These are phyloP conservation scores for Apis mellifera DNA, from an alignment of 1,140 invertebrate genomes.

Conservation along the genomic window DNA sequence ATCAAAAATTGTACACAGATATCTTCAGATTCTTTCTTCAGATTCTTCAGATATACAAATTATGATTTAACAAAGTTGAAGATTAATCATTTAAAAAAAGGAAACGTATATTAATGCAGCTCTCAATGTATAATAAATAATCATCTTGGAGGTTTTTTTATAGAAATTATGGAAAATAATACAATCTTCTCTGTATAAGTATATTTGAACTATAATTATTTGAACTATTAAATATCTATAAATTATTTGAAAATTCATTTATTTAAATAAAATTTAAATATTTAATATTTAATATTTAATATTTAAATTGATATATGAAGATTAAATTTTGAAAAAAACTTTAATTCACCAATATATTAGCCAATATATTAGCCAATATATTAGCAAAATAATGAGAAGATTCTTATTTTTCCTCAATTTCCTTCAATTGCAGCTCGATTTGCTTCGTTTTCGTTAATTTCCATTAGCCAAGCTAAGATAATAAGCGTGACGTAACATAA, in stretches of 20 bases:
- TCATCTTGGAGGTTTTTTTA: too few species aligned
- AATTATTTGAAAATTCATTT: background rate
- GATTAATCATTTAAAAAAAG: background rate
- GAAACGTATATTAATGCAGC: background rate
- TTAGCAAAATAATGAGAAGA: background rate
- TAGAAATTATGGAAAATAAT: background rate
- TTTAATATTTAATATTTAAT: too few species aligned
- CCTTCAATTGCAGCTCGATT: background rate
- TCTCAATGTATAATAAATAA: background rate
- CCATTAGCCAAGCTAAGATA: conserved; percentile 20
- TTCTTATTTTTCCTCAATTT: background rate
- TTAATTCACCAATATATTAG: too few species aligned
- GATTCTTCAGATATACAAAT: too few species aligned
- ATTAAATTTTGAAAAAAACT: background rate
- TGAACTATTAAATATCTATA: too few species aligned
- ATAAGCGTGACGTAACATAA: conserved; percentile 34
- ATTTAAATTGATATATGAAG: background rate
- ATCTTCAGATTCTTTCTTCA: too few species aligned
- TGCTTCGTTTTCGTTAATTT: background rate
- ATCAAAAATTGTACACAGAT: too few species aligned
- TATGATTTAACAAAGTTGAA: too few species aligned
- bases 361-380: background rate
- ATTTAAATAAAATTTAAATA: background rate
- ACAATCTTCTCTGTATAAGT: background rate
- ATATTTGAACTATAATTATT: background rate